phyloP scores from a whole-genome alignment of 53 echinoderm and acorn worm species.

The Arbacia lixula region DNA sequence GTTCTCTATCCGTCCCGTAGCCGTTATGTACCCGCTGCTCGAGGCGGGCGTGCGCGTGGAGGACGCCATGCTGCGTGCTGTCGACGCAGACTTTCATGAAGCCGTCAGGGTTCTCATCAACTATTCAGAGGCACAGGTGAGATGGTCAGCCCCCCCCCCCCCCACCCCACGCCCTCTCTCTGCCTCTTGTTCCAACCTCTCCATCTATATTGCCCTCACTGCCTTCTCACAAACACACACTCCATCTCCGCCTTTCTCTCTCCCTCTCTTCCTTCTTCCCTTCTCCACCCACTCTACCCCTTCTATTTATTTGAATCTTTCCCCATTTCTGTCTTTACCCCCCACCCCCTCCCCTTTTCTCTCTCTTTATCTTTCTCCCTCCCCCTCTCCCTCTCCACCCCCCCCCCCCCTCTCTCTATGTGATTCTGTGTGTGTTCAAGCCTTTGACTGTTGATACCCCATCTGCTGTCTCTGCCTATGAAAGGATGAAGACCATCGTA shows the following conservation, averaged over 20 bases:
- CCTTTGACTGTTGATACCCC: not conserved
- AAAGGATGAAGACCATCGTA: conserved; percentile 55
- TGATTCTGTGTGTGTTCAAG: no score
- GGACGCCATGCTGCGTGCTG: conserved; percentile 84
- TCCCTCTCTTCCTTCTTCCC: no score
- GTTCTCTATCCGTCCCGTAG: conserved; percentile 53
- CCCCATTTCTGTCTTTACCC: not conserved
- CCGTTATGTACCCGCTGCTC: conserved; percentile 77
- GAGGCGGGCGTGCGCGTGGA: conserved; percentile 71
- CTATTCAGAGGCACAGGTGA: conserved; percentile 70
- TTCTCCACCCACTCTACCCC: not conserved
- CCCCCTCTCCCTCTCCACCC: not conserved
- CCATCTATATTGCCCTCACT: not conserved
- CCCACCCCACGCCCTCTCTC: not conserved
- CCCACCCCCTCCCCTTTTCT: not conserved
- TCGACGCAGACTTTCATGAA: conserved; percentile 86
- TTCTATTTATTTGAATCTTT: no score
- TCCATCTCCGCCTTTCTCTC: not conserved
- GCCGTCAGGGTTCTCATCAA: conserved; percentile 78
- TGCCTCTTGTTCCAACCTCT: not conserved
- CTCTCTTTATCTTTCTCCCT: not conserved
- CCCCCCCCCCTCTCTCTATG: not conserved
- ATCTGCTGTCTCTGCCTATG: not conserved
- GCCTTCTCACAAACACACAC: no score
- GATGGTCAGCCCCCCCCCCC: not conserved